Conservation (phyloP, 2,113 vertebrate genomes). For the Etia nguti region DNA sequence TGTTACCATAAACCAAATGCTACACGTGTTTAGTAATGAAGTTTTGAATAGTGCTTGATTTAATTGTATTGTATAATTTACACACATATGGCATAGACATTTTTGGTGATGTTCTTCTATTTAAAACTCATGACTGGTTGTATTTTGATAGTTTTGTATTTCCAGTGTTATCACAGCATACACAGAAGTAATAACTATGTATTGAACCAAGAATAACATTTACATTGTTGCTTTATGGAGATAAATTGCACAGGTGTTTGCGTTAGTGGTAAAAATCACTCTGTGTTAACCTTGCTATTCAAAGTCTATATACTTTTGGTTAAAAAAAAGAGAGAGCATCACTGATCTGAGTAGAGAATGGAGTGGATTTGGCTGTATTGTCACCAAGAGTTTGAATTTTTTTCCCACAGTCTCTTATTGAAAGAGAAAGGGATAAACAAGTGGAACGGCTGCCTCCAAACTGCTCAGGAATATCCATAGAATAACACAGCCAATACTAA, state of each 20-base stretch:
- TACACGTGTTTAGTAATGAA: background rate
- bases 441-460: constrained; percentile 31
- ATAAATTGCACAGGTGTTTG: constrained; percentile 3
- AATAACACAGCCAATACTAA: constrained; percentile 22
- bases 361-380: constrained; percentile 39
- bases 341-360: background rate
- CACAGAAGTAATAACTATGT: background rate
- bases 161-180: background rate
- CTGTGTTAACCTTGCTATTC: background rate
- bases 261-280: constrained; percentile 5
- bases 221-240: background rate
- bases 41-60: background rate
- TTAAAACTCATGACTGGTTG: background rate
- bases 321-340: constrained; percentile 2
- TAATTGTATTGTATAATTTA: background rate
- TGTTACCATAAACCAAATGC: background rate
- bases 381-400: constrained; percentile 42
- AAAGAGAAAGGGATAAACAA: constrained; percentile 57
- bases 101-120: background rate
- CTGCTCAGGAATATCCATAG: constrained; percentile 35
- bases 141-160: background rate
- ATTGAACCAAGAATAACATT: background rate
- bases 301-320: background rate
- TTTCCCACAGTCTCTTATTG: constrained; percentile 25
- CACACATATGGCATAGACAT: background rate